Evolutionary conservation across 2,888 invertebrate genomes (phyloP).

Genomic region (Tridacna crocea): DNA sequence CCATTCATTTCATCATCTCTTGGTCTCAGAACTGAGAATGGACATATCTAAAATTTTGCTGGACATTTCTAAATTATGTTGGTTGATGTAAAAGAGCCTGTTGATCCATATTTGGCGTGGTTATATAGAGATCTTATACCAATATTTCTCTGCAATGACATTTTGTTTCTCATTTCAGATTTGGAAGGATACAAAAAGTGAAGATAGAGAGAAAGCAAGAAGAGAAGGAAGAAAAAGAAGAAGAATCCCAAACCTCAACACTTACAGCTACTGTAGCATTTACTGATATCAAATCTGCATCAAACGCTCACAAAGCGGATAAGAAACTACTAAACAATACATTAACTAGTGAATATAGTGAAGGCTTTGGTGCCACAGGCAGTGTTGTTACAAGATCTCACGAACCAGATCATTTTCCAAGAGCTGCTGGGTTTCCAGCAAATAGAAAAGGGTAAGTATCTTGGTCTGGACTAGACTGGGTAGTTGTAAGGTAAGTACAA

Average conservation of each 20-base stretch:
- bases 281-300: constrained; percentile 98
- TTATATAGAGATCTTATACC: too few species aligned
- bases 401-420: constrained; percentile 65
- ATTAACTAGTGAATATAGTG: constrained; percentile 93
- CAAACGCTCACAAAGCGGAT: constrained; percentile 95
- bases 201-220: constrained; percentile 90
- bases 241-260: constrained; percentile 42
- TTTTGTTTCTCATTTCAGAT: constrained; percentile 87
- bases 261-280: constrained; percentile 86
- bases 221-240: constrained; percentile 66
- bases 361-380: constrained; percentile 86
- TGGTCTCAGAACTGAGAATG: too few species aligned
- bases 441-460: constrained; percentile 70
- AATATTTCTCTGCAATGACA: too few species aligned
- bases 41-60: background rate
- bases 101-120: too few species aligned
- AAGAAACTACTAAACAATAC: constrained; percentile 92
- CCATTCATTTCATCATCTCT: too few species aligned
- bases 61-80: background rate
- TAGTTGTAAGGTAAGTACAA: too few species aligned
- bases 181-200: constrained; percentile 99
- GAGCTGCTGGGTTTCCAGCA: constrained; percentile 54
- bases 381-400: constrained; percentile 73
- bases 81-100: background rate
- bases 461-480: background rate